A percentile compares a stretch with the other conserved stretches of the same genome.
Conservation (phyloP, 2,888 invertebrate species). For the Gryllus longicercus region DNA sequence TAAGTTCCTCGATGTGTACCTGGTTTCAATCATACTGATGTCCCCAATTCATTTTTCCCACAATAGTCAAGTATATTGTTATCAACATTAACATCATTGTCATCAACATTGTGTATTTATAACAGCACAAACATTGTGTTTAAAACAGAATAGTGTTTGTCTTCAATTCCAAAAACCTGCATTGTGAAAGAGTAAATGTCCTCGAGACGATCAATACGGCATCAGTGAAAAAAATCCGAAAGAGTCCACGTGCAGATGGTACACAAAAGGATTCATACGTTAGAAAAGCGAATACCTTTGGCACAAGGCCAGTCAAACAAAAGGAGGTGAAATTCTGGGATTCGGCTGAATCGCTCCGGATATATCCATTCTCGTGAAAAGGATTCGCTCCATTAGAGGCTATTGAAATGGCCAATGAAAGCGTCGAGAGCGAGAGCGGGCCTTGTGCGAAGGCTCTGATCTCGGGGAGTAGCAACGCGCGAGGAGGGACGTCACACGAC, state of each 20-base stretch:
- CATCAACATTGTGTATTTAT: too few relatives aligned
- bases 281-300: neutral
- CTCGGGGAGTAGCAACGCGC: neutral
- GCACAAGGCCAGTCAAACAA: conserved; percentile 4
- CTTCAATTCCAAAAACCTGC: too few relatives aligned
- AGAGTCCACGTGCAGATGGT: neutral
- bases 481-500: too few relatives aligned
- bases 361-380: neutral
- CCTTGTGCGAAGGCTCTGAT: neutral
- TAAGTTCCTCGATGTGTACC: too few relatives aligned
- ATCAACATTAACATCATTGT: too few relatives aligned
- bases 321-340: neutral
- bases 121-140: too few relatives aligned
- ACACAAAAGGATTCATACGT: conserved; percentile 17
- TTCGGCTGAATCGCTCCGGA: neutral
- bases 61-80: too few relatives aligned
- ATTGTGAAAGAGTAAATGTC: too few relatives aligned
- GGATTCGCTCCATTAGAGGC: neutral
- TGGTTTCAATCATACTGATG: too few relatives aligned
- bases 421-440: neutral
- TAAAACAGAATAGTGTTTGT: too few relatives aligned
- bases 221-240: neutral
- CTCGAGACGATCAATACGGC: too few relatives aligned
- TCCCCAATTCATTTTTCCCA: too few relatives aligned
- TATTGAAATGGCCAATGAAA: neutral